Conservation (phyloP, 2,797 vertebrate genomes). For the Galagoides demidoff region DNA sequence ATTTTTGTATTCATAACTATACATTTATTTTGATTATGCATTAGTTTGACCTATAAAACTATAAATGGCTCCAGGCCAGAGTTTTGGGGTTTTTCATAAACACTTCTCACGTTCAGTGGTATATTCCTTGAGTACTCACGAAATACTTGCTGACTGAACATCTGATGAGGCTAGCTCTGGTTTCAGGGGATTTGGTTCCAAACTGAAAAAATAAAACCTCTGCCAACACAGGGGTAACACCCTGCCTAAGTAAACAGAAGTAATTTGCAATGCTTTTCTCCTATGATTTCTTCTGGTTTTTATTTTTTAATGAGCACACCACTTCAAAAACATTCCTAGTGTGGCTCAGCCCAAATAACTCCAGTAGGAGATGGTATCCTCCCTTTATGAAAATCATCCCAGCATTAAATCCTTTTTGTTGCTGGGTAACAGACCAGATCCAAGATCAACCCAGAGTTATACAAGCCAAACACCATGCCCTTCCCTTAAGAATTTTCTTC, state of each 20-base stretch:
- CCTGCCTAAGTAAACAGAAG: constrained; percentile 55
- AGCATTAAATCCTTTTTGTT: not conserved
- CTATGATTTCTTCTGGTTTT: constrained; percentile 57
- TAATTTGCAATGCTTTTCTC: constrained; percentile 34
- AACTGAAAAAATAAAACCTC: constrained; percentile 47
- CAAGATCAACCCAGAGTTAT: constrained; percentile 42
- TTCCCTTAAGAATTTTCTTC: not conserved
- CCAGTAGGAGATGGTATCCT: not conserved
- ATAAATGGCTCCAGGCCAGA: not conserved
- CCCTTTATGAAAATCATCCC: constrained; percentile 41
- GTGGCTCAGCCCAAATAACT: constrained; percentile 5
- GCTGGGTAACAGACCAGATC: constrained; percentile 10
- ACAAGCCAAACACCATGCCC: not conserved
- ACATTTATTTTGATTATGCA: not conserved
- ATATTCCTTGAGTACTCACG: constrained; percentile 4
- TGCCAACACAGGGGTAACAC: constrained; percentile 29
- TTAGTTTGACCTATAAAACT: constrained; percentile 43
- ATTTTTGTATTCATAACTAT: not conserved
- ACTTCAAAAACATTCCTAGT: constrained; percentile 66
- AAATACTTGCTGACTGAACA: constrained; percentile 19
- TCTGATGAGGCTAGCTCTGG: constrained; percentile 51
- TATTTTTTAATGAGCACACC: constrained; percentile 60
- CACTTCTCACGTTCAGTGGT: not conserved
- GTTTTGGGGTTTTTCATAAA: not conserved
- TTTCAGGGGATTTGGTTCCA: constrained; percentile 43